Evolutionary conservation across 2,888 invertebrate species (phyloP), one percentile per base, ranked within the genome.

Genomic region (Punctoribates punctum): DNA sequence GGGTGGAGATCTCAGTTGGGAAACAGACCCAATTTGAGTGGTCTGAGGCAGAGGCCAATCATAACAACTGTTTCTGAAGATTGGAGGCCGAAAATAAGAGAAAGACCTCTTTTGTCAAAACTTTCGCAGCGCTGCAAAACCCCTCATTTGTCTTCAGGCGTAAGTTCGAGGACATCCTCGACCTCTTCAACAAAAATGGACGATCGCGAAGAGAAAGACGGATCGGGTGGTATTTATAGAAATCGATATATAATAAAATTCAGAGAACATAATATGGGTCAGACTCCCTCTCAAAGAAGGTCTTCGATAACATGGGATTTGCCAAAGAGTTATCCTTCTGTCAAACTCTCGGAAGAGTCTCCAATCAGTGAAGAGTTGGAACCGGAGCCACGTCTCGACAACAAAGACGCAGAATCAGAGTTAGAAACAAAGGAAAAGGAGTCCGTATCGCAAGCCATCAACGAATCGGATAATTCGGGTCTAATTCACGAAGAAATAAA

Each of bases 191-290:
- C 23, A 42, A 46, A 42, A 46, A 13, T 42, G 13, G 23, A 42
- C 42, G 20, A 70, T n/a, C 34, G 3, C 4, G 70, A 70, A 13
- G 20, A 17, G 23, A 46, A 20, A 42, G 70, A 70, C 9, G 29
- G 20, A 1, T 70, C 74, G 38, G n/a, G 74, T 20, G 60, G 60
- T 34, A 74, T 74, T 34, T 74, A 57, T 46, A 57, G 77, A n/a
- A 77, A 77, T 20, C 65, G 75, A 38, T 70, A 75, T 70, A 48
- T 77, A 5, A 77, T 77, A 17, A 77, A 77, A 60, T 77, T 77
- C 29, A 74, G 77, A 29, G 77, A 77, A 75, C 73, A 76, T 46
- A 73, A 76, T 73, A 11, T 60, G 25, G 51, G 60, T 5, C 60
- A 51, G 23, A 65, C 42, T 65, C 0, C 67, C 1, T 48, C 29